Conservation (phyloP, 1,140 invertebrate species). For the Eueides isabella region DNA sequence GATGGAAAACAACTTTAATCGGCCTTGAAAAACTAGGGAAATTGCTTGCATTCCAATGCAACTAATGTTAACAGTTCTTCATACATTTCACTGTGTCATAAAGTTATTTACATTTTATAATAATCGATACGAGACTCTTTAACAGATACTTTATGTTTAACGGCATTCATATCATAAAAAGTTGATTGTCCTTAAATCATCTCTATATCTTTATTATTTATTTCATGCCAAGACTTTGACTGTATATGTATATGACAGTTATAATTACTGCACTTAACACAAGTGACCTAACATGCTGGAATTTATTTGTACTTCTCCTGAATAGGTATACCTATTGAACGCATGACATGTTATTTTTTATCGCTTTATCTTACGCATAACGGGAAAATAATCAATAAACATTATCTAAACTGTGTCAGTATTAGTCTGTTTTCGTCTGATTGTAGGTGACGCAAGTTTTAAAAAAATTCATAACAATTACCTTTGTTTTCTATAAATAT, state of each 20-base stretch:
- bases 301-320: not conserved
- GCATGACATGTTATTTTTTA: not conserved
- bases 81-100: not conserved
- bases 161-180: slow-evolving; percentile 25
- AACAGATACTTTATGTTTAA: not conserved
- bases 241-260: not conserved
- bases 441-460: too few relatives aligned
- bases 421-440: too few relatives aligned
- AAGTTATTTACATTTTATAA: not conserved
- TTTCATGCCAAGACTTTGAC: not conserved
- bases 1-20: slow-evolving; percentile 8
- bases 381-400: not conserved
- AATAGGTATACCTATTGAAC: not conserved
- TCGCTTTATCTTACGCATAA: not conserved
- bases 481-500: too few relatives aligned
- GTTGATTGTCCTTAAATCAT: slow-evolving; percentile 15
- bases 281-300: not conserved
- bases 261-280: not conserved
- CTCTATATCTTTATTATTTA: slow-evolving; percentile 12
- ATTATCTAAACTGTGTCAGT: too few relatives aligned
- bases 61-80: not conserved
- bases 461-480: too few relatives aligned
- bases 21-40: slow-evolving; percentile 27
- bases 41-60: slow-evolving; percentile 5
- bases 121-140: not conserved